Evolutionary conservation across 2,888 invertebrate genomes (phyloP).

Genomic region (Furcula furcula): DNA sequence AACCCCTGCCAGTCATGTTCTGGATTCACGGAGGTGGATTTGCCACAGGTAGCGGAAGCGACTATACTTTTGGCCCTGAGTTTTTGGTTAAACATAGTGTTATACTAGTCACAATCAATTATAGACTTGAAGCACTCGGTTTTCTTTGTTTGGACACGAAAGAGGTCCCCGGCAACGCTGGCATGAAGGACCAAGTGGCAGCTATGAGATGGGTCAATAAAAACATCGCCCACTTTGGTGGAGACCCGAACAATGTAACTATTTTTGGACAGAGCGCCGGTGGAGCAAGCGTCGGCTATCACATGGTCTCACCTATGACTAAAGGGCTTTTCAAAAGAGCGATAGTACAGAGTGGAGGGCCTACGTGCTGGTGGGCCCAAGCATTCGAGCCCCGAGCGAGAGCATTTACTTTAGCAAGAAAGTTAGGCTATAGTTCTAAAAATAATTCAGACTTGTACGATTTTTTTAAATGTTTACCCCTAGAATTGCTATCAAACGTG

Average conservation of each 20-base stretch:
- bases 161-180: constrained; percentile 41
- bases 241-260: constrained; percentile 33
- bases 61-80: constrained; percentile 28
- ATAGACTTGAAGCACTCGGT: constrained; percentile 32
- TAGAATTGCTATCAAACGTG: constrained; percentile 17
- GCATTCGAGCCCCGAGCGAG: constrained; percentile 66
- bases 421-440: constrained; percentile 29
- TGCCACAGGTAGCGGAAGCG: constrained; percentile 30
- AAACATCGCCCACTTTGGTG: constrained; percentile 33
- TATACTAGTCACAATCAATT: constrained; percentile 26
- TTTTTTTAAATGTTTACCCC: constrained; percentile 28
- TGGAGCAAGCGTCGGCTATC: constrained; percentile 37
- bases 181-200: constrained; percentile 37
- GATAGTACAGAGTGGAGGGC: constrained; percentile 83
- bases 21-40: constrained; percentile 33
- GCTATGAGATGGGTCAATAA: constrained; percentile 35
- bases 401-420: constrained; percentile 30
- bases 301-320: constrained; percentile 54
- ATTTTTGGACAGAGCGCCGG: constrained; percentile 50
- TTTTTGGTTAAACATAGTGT: constrained; percentile 31
- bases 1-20: constrained; percentile 27
- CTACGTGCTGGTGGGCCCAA: constrained; percentile 78
- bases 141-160: constrained; percentile 31
- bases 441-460: constrained; percentile 29
- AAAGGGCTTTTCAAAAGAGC: no score